Conservation (phyloP, 2,888 invertebrate genomes). For the Drosophila lacicola region DNA sequence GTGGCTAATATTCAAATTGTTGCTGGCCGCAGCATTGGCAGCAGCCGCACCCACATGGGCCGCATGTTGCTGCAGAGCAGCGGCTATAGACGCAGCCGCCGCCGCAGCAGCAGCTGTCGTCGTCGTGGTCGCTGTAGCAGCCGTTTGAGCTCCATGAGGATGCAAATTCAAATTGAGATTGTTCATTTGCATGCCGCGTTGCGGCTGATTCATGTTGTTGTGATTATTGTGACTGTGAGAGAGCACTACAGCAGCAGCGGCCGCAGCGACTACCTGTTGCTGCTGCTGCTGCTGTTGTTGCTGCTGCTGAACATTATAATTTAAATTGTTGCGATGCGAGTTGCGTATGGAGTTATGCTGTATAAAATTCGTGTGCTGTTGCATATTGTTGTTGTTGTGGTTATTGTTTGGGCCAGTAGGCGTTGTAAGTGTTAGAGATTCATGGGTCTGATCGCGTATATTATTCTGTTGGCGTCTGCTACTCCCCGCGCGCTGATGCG, state of each 20-base stretch:
- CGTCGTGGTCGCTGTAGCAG: slow-evolving; percentile 82
- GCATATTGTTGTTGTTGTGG: slow-evolving; percentile 67
- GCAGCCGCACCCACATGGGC: slow-evolving; percentile 60
- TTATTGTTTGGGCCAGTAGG: slow-evolving; percentile 54
- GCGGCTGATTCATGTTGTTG: slow-evolving; percentile 64
- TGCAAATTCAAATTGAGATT: slow-evolving; percentile 82
- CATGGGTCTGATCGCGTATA: slow-evolving; percentile 81
- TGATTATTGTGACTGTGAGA: slow-evolving; percentile 55
- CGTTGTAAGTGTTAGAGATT: slow-evolving; percentile 74
- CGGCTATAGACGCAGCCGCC: slow-evolving; percentile 62
- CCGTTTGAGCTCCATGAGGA: slow-evolving; percentile 71
- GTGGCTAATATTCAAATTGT: slow-evolving; percentile 73
- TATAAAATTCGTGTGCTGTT: slow-evolving; percentile 78
- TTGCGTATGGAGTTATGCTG: slow-evolving; percentile 83
- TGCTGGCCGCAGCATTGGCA: slow-evolving; percentile 57
- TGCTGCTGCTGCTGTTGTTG: slow-evolving; percentile 76
- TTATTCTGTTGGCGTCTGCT: slow-evolving; percentile 80
- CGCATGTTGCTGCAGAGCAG: slow-evolving; percentile 61
- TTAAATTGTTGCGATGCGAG: slow-evolving; percentile 83
- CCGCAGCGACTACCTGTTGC: slow-evolving; percentile 76
- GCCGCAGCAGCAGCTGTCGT: slow-evolving; percentile 75
- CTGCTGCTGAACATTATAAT: slow-evolving; percentile 80
- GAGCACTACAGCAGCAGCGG: slow-evolving; percentile 82
- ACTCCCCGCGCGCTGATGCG: slow-evolving; percentile 73
- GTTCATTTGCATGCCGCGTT: slow-evolving; percentile 81